Conservation (phyloP, 2,888 invertebrate genomes). For the Eupsilia transversa region DNA sequence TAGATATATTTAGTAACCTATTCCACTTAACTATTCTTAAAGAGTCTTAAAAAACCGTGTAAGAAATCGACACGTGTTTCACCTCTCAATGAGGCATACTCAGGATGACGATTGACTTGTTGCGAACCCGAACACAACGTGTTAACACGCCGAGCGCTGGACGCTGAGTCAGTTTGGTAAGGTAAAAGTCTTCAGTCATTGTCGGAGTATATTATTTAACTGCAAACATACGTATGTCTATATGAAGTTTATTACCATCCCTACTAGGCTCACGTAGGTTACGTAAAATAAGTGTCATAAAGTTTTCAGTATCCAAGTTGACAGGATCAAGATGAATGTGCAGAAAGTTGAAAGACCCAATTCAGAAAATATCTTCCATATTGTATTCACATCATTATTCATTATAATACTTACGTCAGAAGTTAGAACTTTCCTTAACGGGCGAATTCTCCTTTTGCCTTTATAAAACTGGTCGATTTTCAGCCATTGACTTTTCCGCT, state of each 20-base stretch:
- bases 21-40: no score
- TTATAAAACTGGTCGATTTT: background rate
- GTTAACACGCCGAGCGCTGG: no score
- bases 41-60: no score
- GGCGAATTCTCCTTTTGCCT: background rate
- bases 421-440: conserved; percentile 2
- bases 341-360: conserved; percentile 29
- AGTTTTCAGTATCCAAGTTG: conserved; percentile 16
- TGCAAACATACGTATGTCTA: background rate
- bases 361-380: conserved; percentile 34
- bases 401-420: conserved; percentile 19
- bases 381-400: conserved; percentile 38
- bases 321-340: conserved; percentile 47
- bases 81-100: no score
- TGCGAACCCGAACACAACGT: no score
- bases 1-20: no score
- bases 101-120: no score
- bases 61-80: no score
- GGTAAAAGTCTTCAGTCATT: background rate
- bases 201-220: background rate
- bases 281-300: conserved; percentile 20
- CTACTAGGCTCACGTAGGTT: background rate
- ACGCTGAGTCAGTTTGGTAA: no score
- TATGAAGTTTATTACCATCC: background rate
- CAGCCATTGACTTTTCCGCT: background rate